Percentiles rank a stretch among this genome's conserved stretches.
Evolutionary conservation across 2,113 vertebrate genomes (phyloP).

Genomic region (Zosterops japonicus): DNA sequence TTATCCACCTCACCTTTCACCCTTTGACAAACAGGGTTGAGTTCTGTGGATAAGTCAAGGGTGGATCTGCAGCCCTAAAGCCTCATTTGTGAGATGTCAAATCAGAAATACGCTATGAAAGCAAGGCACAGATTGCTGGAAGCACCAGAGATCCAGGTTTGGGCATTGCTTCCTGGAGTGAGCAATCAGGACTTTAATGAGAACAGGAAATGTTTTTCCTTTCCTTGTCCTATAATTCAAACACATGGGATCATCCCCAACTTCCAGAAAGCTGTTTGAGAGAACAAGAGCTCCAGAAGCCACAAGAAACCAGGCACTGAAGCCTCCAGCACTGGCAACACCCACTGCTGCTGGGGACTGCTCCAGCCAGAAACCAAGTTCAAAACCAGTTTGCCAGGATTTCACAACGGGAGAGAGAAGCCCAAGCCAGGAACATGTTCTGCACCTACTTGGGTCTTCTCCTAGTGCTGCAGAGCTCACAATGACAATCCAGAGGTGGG

Average conservation of each 20-base stretch:
- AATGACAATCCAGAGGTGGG: not conserved
- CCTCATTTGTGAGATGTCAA: not conserved
- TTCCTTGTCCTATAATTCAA: not conserved
- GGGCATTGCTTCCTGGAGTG: not conserved
- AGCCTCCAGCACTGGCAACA: not conserved
- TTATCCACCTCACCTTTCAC: constrained; percentile 6
- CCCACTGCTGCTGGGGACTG: not conserved
- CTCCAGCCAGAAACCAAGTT: not conserved
- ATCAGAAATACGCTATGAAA: not conserved
- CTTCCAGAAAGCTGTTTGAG: not conserved
- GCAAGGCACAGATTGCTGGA: not conserved
- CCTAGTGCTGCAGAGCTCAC: not conserved
- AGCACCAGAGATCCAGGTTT: not conserved
- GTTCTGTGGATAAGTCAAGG: accelerated
- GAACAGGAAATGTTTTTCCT: not conserved
- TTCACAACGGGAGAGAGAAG: not conserved
- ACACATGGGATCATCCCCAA: accelerated
- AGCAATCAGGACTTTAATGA: not conserved
- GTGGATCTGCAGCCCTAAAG: not conserved
- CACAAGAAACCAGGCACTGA: not conserved
- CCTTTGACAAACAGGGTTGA: not conserved
- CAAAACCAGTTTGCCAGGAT: constrained; percentile 52
- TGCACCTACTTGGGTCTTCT: not conserved
- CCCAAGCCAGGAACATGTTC: not conserved
- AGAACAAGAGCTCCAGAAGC: not conserved